Conservation (phyloP, 2,113 vertebrate species). For the Cromileptes altivelis region DNA sequence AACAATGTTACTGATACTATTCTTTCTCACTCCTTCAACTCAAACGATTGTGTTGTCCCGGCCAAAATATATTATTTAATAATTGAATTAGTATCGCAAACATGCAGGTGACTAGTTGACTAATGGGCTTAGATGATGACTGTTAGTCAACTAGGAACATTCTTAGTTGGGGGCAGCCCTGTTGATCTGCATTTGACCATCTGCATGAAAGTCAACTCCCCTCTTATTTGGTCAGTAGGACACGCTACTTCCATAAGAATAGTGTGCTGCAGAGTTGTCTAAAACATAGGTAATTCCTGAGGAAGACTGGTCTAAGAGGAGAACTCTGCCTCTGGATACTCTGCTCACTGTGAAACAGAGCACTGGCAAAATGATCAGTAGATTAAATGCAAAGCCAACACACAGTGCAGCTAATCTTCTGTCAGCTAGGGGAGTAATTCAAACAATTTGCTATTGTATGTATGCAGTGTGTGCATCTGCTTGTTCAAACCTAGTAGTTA, state of each 20-base stretch:
- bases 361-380: background rate
- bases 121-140: too few relatives aligned
- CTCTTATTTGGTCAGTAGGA: background rate
- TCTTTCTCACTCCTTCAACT: too few relatives aligned
- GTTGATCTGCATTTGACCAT: too few relatives aligned
- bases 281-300: background rate
- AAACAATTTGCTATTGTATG: background rate
- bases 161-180: too few relatives aligned
- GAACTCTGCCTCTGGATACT: background rate
- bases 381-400: background rate
- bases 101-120: too few relatives aligned
- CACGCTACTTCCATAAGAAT: background rate
- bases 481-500: conserved; percentile 36
- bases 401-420: background rate
- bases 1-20: too few relatives aligned
- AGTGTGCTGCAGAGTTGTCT: background rate
- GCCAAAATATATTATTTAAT: too few relatives aligned
- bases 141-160: too few relatives aligned
- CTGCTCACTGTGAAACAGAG: background rate
- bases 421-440: background rate
- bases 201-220: too few relatives aligned
- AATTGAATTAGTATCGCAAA: too few relatives aligned
- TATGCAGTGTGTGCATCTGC: conserved; percentile 32
- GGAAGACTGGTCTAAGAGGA: background rate
- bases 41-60: too few relatives aligned